Evolutionary conservation across 2,797 vertebrate genomes (phyloP).

Genomic region (Perodicticus potto): DNA sequence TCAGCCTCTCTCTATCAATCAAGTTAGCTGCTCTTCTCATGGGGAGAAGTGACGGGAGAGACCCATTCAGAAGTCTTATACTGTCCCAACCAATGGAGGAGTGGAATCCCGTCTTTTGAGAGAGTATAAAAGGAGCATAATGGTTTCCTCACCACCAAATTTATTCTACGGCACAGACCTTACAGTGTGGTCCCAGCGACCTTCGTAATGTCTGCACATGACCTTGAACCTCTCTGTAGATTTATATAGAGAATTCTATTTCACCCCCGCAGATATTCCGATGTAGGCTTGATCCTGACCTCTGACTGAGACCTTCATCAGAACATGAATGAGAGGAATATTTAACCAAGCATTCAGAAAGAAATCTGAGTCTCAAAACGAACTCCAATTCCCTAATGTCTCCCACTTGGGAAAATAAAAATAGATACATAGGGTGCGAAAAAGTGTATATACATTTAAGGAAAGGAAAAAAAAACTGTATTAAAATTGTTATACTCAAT

Average conservation of each 20-base stretch:
- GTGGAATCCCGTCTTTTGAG: background rate
- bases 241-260: background rate
- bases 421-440: background rate
- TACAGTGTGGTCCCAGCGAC: rapidly evolving
- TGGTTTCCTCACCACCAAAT: background rate
- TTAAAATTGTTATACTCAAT: no score
- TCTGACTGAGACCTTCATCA: background rate
- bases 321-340: background rate
- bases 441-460: no score
- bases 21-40: background rate
- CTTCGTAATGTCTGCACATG: background rate
- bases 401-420: background rate
- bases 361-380: background rate
- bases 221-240: background rate
- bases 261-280: background rate
- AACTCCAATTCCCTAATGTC: background rate
- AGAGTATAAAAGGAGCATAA: background rate
- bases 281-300: background rate
- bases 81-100: no score
- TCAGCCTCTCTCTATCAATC: background rate
- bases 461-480: no score
- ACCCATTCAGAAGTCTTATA: background rate
- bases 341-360: background rate
- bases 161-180: background rate
- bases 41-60: background rate